Evolutionary conservation across 2,888 invertebrate species (phyloP), one percentile per base, ranked within the genome.

Genomic region (Cataglyphis rosenhaueri): DNA sequence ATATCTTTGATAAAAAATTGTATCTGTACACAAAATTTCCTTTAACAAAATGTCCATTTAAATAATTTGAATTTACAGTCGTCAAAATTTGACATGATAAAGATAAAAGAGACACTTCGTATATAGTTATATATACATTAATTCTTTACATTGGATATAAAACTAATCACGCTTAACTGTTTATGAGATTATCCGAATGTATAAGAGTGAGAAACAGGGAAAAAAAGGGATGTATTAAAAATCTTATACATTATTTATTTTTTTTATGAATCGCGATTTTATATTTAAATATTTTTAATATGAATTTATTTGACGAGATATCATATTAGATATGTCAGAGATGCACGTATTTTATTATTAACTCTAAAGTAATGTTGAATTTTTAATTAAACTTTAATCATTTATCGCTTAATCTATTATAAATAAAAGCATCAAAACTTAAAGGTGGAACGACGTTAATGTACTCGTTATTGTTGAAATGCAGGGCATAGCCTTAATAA

Each of bases 401-500:
- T 66, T 41, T 25, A 65, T 3, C 5, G 29, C 15, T 57, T 64
- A 55, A 65, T 38, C 38, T 6, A 29, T 57, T 57, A 57, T 29
- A 32, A 32, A 65, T 15, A 29, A 75, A 65, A 52, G 10, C 29
- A 65, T 41, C 12, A n/a, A 66, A 66, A 41, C 15, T 65, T 76
- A 32, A 66, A 41, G 21, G 38, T 76, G 65, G 57, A 76, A 76
- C 76, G 76, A 76, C 76, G 65, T 76, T 66, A 76, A 76, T 57
- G 76, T 76, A 76, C 21, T 76, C 76, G 65, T 57, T 57, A 41
- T 76, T 75, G 61, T 75, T 76, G 41, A 76, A 65, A 57, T 29
- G 65, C 76, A 65, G 64, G 64, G 12, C 38, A 52, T 65, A 75
- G 65, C 76, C 76, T 76, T 76, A 76, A 76, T 1, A 38, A 66